Percentiles rank a stretch among this genome's conserved stretches.
Evolutionary conservation across 1,140 invertebrate genomes (phyloP).

Genomic region (Macrobrachium rosenbergii): DNA sequence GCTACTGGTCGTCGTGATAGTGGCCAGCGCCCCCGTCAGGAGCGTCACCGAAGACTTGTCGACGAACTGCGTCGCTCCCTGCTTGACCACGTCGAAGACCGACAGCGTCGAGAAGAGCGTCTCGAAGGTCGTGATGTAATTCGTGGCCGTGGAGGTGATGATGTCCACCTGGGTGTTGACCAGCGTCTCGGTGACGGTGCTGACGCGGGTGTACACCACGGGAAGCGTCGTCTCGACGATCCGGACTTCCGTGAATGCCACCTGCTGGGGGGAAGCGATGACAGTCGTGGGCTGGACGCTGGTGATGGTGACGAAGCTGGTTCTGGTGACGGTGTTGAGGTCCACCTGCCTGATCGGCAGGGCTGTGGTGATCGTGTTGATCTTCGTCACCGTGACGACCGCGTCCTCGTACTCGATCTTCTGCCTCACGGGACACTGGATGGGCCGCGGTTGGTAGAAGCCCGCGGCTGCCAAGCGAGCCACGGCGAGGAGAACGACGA

Average conservation of each 20-base stretch:
- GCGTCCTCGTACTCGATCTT: conserved; percentile 11
- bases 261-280: background rate
- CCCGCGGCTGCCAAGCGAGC: conserved; percentile 15
- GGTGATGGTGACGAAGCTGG: conserved; percentile 1
- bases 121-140: conserved; percentile 32
- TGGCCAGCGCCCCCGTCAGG: conserved; percentile 4
- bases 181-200: conserved; percentile 25
- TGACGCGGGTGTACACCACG: background rate
- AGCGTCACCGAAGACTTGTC: background rate
- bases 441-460: conserved; percentile 38
- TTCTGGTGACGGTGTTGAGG: conserved; percentile 35
- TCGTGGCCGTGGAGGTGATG: conserved; percentile 40
- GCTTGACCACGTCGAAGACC: background rate
- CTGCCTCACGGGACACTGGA: conserved; percentile 19
- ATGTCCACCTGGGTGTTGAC: conserved; percentile 16
- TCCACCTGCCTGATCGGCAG: conserved; percentile 9
- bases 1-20: conserved; percentile 22
- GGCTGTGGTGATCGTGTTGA: background rate
- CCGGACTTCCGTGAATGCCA: conserved; percentile 38
- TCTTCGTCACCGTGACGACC: background rate
- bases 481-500: too few relatives aligned
- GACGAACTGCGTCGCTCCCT: background rate
- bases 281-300: conserved; percentile 17
- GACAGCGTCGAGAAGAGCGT: conserved; percentile 23
- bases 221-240: conserved; percentile 24